Evolutionary conservation across 2,888 invertebrate genomes (phyloP), one percentile per base, ranked within the genome.

Genomic region (Minunthozetes semirufus): DNA sequence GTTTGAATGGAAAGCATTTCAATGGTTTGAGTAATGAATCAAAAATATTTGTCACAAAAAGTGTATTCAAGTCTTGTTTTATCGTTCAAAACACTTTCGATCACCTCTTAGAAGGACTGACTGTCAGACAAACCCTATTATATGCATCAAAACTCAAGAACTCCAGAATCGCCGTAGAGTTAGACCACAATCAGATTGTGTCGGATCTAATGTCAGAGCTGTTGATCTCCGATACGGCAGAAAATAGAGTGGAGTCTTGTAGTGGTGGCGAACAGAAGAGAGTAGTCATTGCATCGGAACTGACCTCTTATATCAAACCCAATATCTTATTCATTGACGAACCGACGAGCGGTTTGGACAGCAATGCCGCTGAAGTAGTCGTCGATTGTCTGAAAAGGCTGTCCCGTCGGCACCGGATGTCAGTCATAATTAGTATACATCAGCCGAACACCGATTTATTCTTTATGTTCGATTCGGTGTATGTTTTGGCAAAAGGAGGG

Each of bases 251-350:
- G 0, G 86, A 85, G 2, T 84, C 87, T 61, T 85, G 95, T 61
- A 94, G 94, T 17, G 94, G 94, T 6, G 95, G 95, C 0, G 92
- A 96, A 84, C 88, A 88, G 80, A 96, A 95, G 83, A 87, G 95
- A 80, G 86, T 95, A 72, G 89, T 94, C 1, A 92, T 95, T 78
- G 94, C 94, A 9, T 85, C 94, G 78, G 95, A 96, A 85, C 86
- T 95, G 80, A 88, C 95, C 78, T 92, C 89, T 82, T 33, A 33
- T 33, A 33, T 33, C 33, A 75, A 42, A 83, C 95, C 95, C 1
- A 90, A 92, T 1, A 88, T 95, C 72, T 89, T 95, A 88, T 93
- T 95, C 82, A 88, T 96, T 79, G 95, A 96, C 82, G 95, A 96
- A 85, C 95, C 95, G 29, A 95, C 94, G n/a, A 94, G 94, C 42